Base-by-base conservation (phyloP, 2,888 invertebrate species). In the Ommatoiulus sabulosus region DNA sequence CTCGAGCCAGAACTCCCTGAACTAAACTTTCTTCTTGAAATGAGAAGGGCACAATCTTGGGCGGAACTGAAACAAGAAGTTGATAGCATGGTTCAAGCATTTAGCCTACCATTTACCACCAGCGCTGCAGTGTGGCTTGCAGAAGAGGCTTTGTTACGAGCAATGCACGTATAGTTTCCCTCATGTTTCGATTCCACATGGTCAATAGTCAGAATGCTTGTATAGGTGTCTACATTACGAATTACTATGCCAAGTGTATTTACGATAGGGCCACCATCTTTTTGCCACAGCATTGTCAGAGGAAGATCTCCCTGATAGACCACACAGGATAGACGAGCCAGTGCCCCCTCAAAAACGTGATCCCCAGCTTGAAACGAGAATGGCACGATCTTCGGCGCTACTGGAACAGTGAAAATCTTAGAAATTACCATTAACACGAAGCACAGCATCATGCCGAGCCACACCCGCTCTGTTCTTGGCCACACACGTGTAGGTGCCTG, bases 371-470 rank as follows among this genome's bases (percentile, higher is more conserved):
- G 89, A 52, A 89, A 89, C 20, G 89, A 88, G 63, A 89, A 89
- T 35, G 89, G 88, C 84, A 89, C 87, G 35, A 89, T 89, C 89
- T 89, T 89, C 87, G 89, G 89, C 63, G 89, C 89, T 87, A 89
- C 89, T 89, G 84, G 87, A 43, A 90, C 20, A 87, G 63, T 3
- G 48, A 87, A 89, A 85, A 15, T 3, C 48, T 72, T 84, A 44
- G 86, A 24, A 90, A 94, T 95, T 96, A 96, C 96, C 96, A 96
- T 96, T 96, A 93, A 96, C 96, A 95, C 95, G 95, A 92, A 96
- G 95, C 93, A 95, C 94, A 93, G 96, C 95, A 93, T 95, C 95
- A 94, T 95, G 95, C 94, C 95, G 95, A 93, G 95, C 95, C 94
- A 95, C 95, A 92, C 95, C 95, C 92, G 96, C 96, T 92, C 95